A percentile compares a stretch with the other conserved stretches of the same genome.
phyloP scores from a whole-genome alignment of 2,113 vertebrate species.

The Ageneiosus marmoratus region DNA sequence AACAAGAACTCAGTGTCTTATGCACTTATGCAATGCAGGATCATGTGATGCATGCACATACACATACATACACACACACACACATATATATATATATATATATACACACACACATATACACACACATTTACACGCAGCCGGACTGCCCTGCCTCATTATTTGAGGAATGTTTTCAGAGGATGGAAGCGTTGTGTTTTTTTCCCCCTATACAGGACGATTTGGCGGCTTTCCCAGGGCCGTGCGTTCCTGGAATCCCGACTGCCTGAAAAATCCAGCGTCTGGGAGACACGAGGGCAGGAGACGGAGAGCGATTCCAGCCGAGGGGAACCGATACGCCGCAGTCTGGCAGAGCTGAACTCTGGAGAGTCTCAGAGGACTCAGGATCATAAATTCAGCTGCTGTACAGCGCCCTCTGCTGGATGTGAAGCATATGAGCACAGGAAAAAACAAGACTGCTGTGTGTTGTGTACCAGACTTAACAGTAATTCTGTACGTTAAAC shows the following conservation, averaged over 20 bases:
- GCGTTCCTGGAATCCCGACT: slow-evolving; percentile 53
- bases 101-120: background rate
- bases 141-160: slow-evolving; percentile 49
- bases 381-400: background rate
- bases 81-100: too few relatives aligned
- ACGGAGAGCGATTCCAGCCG: slow-evolving; percentile 13
- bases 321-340: slow-evolving; percentile 30
- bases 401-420: slow-evolving; percentile 48
- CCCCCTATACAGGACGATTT: slow-evolving; percentile 38
- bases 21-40: background rate
- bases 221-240: slow-evolving; percentile 50
- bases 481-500: background rate
- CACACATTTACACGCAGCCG: background rate
- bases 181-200: slow-evolving; percentile 28
- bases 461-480: background rate
- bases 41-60: background rate
- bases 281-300: slow-evolving; percentile 43
- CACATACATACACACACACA: background rate
- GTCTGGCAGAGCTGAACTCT: slow-evolving; percentile 18
- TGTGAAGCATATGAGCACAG: background rate
- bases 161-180: slow-evolving; percentile 56
- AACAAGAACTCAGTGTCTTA: background rate
- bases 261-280: slow-evolving; percentile 46
- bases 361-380: background rate
- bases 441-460: background rate